Evolutionary conservation across 2,113 vertebrate genomes (phyloP).

Genomic region (Pygoscelis antarcticus): DNA sequence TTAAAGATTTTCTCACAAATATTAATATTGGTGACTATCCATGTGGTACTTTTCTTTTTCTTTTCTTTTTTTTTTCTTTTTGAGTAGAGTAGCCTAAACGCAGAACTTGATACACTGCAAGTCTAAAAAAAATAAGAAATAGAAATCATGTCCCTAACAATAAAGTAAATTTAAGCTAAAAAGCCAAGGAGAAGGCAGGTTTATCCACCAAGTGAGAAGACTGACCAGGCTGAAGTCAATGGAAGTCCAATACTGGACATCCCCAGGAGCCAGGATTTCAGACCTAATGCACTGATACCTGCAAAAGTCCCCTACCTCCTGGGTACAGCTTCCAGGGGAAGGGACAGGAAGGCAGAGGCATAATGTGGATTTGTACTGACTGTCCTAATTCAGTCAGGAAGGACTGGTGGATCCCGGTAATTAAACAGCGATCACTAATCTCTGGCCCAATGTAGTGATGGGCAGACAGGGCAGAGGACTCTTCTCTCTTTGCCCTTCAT

Average conservation of each 20-base stretch:
- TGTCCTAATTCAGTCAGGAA: not conserved
- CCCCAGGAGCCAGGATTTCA: not conserved
- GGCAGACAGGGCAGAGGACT: not conserved
- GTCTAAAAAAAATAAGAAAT: not conserved
- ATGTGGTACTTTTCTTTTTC: not conserved
- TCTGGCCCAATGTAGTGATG: not conserved
- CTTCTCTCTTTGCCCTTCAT: not conserved
- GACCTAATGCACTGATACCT: not conserved
- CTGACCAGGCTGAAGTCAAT: not conserved
- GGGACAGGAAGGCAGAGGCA: not conserved
- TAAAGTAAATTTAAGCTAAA: not conserved
- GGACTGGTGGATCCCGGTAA: not conserved
- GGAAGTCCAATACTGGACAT: not conserved
- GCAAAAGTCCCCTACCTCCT: not conserved
- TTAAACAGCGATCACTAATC: not conserved
- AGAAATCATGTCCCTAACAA: not conserved
- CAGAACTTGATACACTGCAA: not conserved
- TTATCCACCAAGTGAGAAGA: not conserved
- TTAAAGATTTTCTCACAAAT: not conserved
- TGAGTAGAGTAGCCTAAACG: not conserved
- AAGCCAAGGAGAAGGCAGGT: not conserved
- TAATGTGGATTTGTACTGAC: not conserved
- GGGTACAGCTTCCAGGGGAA: not conserved
- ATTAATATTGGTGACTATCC: not conserved
- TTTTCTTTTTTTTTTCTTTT: not conserved